Base-by-base conservation (phyloP, 2,113 vertebrate species). In the Ursus arctos region DNA sequence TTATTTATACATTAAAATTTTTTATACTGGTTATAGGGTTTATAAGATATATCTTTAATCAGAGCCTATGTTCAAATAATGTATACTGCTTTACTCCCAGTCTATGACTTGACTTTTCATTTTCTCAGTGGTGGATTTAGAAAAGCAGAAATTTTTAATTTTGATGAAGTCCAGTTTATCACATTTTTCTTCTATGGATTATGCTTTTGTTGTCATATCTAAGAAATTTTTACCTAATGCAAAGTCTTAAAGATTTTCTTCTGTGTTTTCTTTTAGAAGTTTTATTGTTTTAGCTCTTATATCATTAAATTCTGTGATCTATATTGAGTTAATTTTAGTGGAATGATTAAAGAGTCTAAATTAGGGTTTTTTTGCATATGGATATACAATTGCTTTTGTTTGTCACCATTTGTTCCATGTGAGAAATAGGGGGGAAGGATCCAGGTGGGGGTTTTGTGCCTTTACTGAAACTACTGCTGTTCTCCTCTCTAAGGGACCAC, bases 61-160 rank as follows among this genome's bases (percentile, higher is more conserved):
- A 87, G 24, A 87, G 82, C 18, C 21, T 87, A 49, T 76, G 31
- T 82, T 81, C 74, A 87, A 74, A 67, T 91, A 26, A 74, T 87
- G 33, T 6, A 33, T 40, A 74, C 13, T 83, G 4, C 33, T 94
- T 49, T 82, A 74, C 67, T 65, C 61, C 24, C 40, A 82, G 31
- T 82, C 59, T 92, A 1, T 83, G 83, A 11, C 28, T 85, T 77
- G 6, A 47, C 57, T 87, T 90, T 90, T 59, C n/a, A 55, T 81
- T 69, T 87, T 81, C 67, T 94, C n/a, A 63, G 28, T 72, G 36
- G 22, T 94, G 19, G 57, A 36, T 87, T 94, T 77, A 61, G 77
- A 88, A 82, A 57, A 69, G 40, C 19, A 19, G 49, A 33, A 18
- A n/a, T 63, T 86, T 86, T 86, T 18, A 53, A 47, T 86, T 94